Evolutionary conservation across 2,113 vertebrate genomes (phyloP).

Genomic region (Ochotona princeps): DNA sequence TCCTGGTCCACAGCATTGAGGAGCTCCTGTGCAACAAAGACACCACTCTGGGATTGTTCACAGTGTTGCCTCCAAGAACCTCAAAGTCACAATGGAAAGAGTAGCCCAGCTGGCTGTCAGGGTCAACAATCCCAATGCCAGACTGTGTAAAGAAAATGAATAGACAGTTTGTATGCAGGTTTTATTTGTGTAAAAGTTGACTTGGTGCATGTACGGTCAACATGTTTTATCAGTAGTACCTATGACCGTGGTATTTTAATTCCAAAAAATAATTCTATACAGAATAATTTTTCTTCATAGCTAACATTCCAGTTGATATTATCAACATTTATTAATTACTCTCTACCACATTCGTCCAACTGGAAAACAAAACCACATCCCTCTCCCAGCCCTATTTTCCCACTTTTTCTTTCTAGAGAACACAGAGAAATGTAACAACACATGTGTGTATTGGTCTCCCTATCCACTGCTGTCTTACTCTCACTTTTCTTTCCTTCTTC

Average conservation of each 20-base stretch:
- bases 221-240: not conserved
- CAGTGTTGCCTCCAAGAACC: no score
- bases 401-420: not conserved
- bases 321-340: slow-evolving; percentile 30
- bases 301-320: not conserved
- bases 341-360: not conserved
- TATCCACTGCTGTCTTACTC: not conserved
- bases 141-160: no score
- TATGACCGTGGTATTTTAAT: not conserved
- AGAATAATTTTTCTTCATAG: slow-evolving; percentile 18
- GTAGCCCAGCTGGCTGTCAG: no score
- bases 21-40: not conserved
- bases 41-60: not conserved
- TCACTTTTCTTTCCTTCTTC: not conserved
- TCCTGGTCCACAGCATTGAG: not conserved
- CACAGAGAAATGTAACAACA: not conserved
- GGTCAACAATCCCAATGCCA: no score
- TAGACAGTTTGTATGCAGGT: no score
- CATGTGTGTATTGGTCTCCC: not conserved
- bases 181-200: not conserved
- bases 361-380: not conserved
- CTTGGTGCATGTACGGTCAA: not conserved
- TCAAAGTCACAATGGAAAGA: no score
- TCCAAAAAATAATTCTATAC: not conserved
- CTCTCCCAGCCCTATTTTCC: not conserved